phyloP scores from a whole-genome alignment of 2,797 vertebrate species.

The Danionella dracula region DNA sequence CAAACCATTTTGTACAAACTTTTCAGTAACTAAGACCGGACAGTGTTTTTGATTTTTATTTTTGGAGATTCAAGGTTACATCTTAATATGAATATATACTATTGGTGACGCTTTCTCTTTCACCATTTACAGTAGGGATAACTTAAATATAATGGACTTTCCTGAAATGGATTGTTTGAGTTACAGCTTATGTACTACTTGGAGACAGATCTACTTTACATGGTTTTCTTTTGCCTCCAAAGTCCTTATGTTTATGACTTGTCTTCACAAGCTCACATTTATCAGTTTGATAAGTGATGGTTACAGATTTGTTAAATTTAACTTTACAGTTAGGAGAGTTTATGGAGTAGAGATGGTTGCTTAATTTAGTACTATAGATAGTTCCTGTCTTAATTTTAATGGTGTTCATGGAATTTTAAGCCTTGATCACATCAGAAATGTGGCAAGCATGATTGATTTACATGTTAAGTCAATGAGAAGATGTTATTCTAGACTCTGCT shows the following conservation, averaged over 20 bases:
- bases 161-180: neutral
- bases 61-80: no score
- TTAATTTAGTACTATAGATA: neutral
- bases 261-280: conserved; percentile 14
- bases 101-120: no score
- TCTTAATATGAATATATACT: no score
- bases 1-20: no score
- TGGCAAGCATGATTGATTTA: no score
- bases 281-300: neutral
- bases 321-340: neutral
- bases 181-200: neutral
- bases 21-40: neutral
- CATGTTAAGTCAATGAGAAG: no score
- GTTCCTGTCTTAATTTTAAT: neutral
- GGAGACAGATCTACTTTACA: neutral
- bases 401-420: no score
- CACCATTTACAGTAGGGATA: neutral
- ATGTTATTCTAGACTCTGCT: no score
- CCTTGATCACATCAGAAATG: no score
- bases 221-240: conserved; percentile 13
- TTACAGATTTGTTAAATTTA: conserved; percentile 9
- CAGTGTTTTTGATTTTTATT: no score
- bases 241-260: conserved; percentile 33
- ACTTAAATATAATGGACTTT: neutral
- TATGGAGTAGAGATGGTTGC: neutral